phyloP scores from a whole-genome alignment of 2,797 vertebrate species.

The Crypturellus tataupa region DNA sequence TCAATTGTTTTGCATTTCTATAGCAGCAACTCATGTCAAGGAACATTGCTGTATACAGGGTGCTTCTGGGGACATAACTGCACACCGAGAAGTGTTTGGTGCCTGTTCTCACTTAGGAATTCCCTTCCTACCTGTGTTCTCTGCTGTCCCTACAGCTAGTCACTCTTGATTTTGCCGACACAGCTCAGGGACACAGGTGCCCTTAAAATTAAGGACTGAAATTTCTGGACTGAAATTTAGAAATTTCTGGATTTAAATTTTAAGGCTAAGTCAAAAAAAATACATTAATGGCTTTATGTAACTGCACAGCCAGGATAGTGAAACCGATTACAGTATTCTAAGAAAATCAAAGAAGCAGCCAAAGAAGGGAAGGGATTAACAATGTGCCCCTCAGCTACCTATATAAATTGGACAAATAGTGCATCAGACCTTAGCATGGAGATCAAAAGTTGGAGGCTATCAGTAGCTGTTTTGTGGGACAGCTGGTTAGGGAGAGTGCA shows the following conservation, averaged over 20 bases:
- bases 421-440: fast-evolving
- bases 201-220: neutral
- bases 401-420: fast-evolving
- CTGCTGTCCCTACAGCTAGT: neutral
- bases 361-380: neutral
- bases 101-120: constrained; percentile 6
- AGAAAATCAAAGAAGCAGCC: neutral
- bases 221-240: neutral
- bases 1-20: neutral
- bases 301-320: neutral
- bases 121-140: neutral
- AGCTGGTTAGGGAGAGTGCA: neutral
- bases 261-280: neutral
- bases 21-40: neutral
- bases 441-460: fast-evolving
- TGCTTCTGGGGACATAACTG: neutral
- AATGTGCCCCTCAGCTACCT: neutral
- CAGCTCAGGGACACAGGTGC: neutral
- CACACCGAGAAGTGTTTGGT: neutral
- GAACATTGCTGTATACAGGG: neutral
- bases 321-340: neutral
- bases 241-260: neutral
- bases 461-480: fast-evolving
- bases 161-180: neutral
- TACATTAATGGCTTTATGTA: neutral